Evolutionary conservation across 2,797 vertebrate species (phyloP), one percentile per base, ranked within the genome.

Genomic region (Triplophysa yarkandensis): DNA sequence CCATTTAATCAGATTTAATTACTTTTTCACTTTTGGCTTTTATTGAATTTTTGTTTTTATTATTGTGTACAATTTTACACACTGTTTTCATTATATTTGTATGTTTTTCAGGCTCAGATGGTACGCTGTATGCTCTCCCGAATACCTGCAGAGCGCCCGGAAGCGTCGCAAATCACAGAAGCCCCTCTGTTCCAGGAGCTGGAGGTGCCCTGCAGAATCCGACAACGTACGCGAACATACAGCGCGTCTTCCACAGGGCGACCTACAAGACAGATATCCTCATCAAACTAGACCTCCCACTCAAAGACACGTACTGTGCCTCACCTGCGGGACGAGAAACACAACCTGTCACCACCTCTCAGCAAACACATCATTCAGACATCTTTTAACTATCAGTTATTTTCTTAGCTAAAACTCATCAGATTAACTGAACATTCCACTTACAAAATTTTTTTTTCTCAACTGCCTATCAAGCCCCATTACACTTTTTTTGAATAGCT

Each of bases 41-140:
- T 61, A 11, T 61, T 36, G 8, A 27, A 25, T 67, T 3, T 67
- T 3, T 17, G 36, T 39, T 3, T 13, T 39, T 39, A 11, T 10
- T 23, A 25, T 50, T 52, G 1, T 27, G 50, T 54, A 19, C 13
- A 11, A 27, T 28, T 54, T 6, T 19, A 11, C 2, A 41, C 11
- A 41, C 27, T 58, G 25, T 54, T 30, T 4, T 13, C 3, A 44
- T n/a, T 67, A 58, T 50, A 28, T 77, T 25, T 62, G 28, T 70
- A 5, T 50, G 25, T 65, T 25, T 71, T 79, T 34, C 80, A 95
- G 94, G 87, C 91, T 77, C 68, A 77, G 21, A 98, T 99, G 96
- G 96, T 99, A 73, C 92, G 90, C 83, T 92, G 94, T 79, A 99
- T 99, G 97, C 90, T 99, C n/a, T 98, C 96, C 3, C 91, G 82